Evolutionary conservation across 2,888 invertebrate species (phyloP).

Genomic region (Drosophila subsilvestris): DNA sequence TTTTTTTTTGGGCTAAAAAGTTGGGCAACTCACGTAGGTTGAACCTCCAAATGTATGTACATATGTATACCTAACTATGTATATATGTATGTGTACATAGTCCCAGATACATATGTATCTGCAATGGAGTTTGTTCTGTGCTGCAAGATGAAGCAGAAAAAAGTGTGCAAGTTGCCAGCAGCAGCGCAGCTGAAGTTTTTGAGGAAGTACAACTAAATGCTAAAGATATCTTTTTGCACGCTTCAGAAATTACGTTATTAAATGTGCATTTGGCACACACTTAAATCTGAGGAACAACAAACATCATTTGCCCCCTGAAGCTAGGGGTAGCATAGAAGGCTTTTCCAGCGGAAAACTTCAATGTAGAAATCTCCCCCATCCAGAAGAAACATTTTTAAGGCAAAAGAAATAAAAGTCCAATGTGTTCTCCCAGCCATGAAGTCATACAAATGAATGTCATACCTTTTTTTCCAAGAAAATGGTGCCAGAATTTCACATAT

Average conservation of each 20-base stretch:
- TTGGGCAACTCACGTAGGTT: constrained; percentile 59
- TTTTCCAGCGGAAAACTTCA: not conserved
- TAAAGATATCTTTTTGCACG: constrained; percentile 78
- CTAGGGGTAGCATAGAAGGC: constrained; percentile 4
- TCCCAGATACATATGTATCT: constrained; percentile 7
- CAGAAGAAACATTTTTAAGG: constrained; percentile 56
- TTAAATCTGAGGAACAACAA: constrained; percentile 64
- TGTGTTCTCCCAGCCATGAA: constrained; percentile 56
- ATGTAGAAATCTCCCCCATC: constrained; percentile 40
- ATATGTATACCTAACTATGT: constrained; percentile 6
- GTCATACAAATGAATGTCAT: constrained; percentile 69
- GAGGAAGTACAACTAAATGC: constrained; percentile 62
- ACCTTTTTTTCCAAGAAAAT: constrained; percentile 50
- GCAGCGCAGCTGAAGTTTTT: constrained; percentile 18
- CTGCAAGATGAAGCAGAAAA: constrained; percentile 70
- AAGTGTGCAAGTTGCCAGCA: too few species aligned
- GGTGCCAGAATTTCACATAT: constrained; percentile 44
- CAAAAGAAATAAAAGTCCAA: constrained; percentile 57
- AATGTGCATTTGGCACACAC: constrained; percentile 79
- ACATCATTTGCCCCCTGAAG: too few species aligned
- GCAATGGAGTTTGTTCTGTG: constrained; percentile 43
- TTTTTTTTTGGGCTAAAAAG: constrained; percentile 56
- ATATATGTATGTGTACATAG: constrained; percentile 22
- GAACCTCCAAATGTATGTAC: constrained; percentile 24
- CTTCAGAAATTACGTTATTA: constrained; percentile 81